A percentile compares a stretch with the other conserved stretches of the same genome.
Conservation (phyloP, 2,888 invertebrate genomes). For the Dynastes maya region DNA sequence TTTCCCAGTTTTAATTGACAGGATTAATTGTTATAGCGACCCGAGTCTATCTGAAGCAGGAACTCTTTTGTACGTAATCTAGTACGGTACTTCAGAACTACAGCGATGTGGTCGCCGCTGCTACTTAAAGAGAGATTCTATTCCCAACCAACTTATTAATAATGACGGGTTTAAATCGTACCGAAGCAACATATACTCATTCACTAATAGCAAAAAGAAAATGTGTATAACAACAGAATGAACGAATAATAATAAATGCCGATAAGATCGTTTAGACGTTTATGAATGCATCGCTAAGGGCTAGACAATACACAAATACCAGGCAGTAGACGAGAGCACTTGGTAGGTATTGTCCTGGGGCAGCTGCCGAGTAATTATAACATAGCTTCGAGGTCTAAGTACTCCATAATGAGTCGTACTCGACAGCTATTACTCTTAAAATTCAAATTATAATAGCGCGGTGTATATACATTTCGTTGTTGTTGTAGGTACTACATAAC, state of each 20-base stretch:
- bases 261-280: slow-evolving; percentile 64
- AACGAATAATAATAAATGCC: slow-evolving; percentile 60
- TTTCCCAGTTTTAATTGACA: slow-evolving; percentile 14
- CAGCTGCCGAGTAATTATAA: slow-evolving; percentile 67
- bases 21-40: slow-evolving; percentile 15
- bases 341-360: slow-evolving; percentile 65
- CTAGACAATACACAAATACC: slow-evolving; percentile 60
- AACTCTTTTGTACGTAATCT: slow-evolving; percentile 27
- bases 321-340: slow-evolving; percentile 60
- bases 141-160: slow-evolving; percentile 45
- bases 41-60: slow-evolving; percentile 14
- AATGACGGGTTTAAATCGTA: slow-evolving; percentile 57
- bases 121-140: slow-evolving; percentile 25
- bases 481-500: slow-evolving; percentile 38
- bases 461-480: slow-evolving; percentile 53
- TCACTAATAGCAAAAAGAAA: slow-evolving; percentile 52
- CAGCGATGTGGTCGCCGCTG: not conserved
- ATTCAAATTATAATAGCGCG: slow-evolving; percentile 53
- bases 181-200: slow-evolving; percentile 50
- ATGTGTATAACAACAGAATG: slow-evolving; percentile 56
- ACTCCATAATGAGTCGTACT: slow-evolving; percentile 58
- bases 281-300: slow-evolving; percentile 62
- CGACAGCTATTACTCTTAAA: slow-evolving; percentile 58
- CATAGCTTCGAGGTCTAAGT: slow-evolving; percentile 57
- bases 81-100: not conserved